These are phyloP conservation scores for Tupaia chinensis DNA, from an alignment of 2,113 vertebrate species.

Conservation along the genomic window DNA sequence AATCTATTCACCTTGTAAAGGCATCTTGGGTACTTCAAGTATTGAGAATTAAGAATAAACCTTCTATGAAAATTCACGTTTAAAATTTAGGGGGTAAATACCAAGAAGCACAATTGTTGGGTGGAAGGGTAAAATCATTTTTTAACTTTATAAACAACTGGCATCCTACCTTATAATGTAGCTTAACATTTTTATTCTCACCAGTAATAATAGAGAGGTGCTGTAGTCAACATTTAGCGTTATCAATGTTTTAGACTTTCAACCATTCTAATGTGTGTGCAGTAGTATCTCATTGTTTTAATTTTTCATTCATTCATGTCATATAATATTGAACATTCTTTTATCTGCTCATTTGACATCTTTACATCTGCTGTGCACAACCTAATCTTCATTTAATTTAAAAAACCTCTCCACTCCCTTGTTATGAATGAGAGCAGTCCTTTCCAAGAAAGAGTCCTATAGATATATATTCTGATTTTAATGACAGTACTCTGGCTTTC, in stretches of 20 bases:
- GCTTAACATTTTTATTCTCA: not conserved
- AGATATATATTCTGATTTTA: not conserved
- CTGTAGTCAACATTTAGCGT: not conserved
- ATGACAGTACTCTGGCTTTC: not conserved
- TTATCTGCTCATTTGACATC: not conserved
- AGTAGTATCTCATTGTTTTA: not conserved
- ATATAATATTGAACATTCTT: not conserved
- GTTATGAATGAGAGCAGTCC: accelerated
- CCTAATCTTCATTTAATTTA: too few relatives aligned
- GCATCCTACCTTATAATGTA: not conserved
- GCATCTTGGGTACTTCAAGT: not conserved
- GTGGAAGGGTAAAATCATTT: not conserved
- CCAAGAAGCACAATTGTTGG: not conserved
- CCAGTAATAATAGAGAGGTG: not conserved
- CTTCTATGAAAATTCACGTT: not conserved
- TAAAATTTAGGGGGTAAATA: not conserved
- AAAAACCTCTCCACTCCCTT: not conserved
- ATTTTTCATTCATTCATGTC: not conserved
- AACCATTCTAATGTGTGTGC: not conserved
- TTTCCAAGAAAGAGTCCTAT: not conserved
- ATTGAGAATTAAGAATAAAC: not conserved
- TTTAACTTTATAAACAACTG: not conserved
- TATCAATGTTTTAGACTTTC: not conserved
- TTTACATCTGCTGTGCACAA: too few relatives aligned
- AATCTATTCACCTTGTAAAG: not conserved